Conservation (phyloP, 2,113 vertebrate species). For the Platichthys stellatus region DNA sequence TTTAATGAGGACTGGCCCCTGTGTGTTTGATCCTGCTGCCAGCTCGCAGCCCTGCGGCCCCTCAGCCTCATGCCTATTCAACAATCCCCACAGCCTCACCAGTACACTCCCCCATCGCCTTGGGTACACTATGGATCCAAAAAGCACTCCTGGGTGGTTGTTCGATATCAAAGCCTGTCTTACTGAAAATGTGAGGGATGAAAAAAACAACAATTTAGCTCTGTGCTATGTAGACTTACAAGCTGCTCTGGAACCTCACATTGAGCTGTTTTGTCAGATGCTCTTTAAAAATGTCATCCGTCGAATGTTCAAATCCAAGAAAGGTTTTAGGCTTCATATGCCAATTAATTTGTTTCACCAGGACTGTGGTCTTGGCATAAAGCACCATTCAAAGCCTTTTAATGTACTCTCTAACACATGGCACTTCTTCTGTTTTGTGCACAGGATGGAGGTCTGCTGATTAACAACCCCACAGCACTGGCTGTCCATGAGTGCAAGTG, state of each 20-base stretch:
- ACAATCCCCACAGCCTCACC: constrained; percentile 57
- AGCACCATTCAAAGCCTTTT: constrained; percentile 15
- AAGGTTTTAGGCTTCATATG: constrained; percentile 25
- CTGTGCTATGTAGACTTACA: constrained; percentile 35
- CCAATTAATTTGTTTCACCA: constrained; percentile 34
- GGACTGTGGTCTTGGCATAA: constrained; percentile 24
- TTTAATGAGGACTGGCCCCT: constrained; percentile 78
- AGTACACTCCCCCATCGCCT: constrained; percentile 54
- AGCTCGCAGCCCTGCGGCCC: constrained; percentile 63
- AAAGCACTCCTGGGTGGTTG: constrained; percentile 58
- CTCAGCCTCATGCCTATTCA: constrained; percentile 80
- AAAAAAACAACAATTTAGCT: constrained; percentile 27
- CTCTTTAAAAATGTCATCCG: constrained; percentile 35
- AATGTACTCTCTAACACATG: constrained; percentile 30
- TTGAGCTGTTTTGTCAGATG: constrained; percentile 35
- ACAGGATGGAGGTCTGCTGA: constrained; percentile 94
- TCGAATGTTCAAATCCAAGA: constrained; percentile 43
- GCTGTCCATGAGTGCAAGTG: constrained; percentile 94
- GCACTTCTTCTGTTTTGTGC: constrained; percentile 33
- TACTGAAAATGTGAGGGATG: constrained; percentile 29
- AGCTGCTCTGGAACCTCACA: constrained; percentile 19
- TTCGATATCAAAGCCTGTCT: constrained; percentile 70
- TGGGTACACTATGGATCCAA: constrained; percentile 69
- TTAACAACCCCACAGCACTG: constrained; percentile 95
- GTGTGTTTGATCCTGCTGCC: constrained; percentile 76